Conservation (phyloP, 2,888 invertebrate genomes). For the Mermis nigrescens region DNA sequence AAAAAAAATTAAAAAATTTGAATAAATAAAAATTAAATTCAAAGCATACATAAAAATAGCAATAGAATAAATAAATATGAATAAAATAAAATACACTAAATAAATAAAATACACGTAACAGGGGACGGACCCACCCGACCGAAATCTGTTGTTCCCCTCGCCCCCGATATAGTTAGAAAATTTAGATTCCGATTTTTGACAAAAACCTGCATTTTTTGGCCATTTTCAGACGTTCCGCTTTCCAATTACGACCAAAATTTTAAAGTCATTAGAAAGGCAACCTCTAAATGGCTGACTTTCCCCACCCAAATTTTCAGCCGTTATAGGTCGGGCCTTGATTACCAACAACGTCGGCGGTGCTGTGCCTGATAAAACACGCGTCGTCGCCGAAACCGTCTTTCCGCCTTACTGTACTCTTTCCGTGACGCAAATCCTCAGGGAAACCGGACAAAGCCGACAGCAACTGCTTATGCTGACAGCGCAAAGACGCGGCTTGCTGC, state of each 20-base stretch:
- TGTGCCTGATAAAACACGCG: slow-evolving; percentile 68
- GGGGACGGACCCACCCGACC: too few species aligned
- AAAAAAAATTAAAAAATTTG: neutral
- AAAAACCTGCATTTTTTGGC: too few species aligned
- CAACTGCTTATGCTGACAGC: neutral
- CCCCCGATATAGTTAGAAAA: too few species aligned
- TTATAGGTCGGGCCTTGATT: slow-evolving; percentile 29
- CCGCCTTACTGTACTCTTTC: slow-evolving; percentile 28
- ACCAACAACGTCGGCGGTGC: slow-evolving; percentile 80
- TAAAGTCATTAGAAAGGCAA: too few species aligned
- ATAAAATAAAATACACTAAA: neutral
- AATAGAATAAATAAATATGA: too few species aligned
- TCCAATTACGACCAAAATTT: too few species aligned
- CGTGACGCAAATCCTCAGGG: slow-evolving; percentile 20
- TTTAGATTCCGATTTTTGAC: too few species aligned
- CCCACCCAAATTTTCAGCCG: too few species aligned
- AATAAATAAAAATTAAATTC: slow-evolving; percentile 3
- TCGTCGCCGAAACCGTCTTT: slow-evolving; percentile 85
- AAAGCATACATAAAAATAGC: neutral
- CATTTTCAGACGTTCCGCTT: too few species aligned
- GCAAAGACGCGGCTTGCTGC: neutral
- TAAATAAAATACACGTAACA: too few species aligned
- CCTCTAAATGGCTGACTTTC: too few species aligned
- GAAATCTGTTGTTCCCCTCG: too few species aligned
- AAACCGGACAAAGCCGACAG: slow-evolving; percentile 17